A percentile compares a stretch with the other conserved stretches of the same genome.
These are phyloP conservation scores for Hippocampus zosterae DNA, from an alignment of 2,113 vertebrate genomes.

Conservation along the genomic window DNA sequence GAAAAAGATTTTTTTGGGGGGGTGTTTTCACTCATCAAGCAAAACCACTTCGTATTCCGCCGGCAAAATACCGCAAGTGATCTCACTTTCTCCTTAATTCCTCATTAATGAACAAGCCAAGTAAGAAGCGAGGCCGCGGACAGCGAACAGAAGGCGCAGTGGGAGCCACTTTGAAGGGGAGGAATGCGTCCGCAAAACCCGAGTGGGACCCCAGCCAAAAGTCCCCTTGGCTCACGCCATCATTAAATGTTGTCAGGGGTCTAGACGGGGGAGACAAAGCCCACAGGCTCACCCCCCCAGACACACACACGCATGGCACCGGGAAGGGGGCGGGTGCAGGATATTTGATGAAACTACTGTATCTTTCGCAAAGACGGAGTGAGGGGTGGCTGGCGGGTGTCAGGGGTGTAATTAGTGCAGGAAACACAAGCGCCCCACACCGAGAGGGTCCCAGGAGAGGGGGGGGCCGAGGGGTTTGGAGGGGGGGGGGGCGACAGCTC, in stretches of 20 bases:
- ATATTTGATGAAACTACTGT: slow-evolving; percentile 41
- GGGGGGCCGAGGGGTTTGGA: background rate
- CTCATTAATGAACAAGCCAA: background rate
- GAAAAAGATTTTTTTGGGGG: background rate
- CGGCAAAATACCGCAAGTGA: background rate
- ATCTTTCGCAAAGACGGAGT: slow-evolving; percentile 29
- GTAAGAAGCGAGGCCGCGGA: slow-evolving; percentile 43
- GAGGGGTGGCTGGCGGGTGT: slow-evolving; percentile 54
- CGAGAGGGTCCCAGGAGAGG: slow-evolving; percentile 54
- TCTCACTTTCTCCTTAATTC: background rate
- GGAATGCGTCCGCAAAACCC: background rate
- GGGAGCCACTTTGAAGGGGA: slow-evolving; percentile 31
- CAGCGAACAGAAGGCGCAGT: slow-evolving; percentile 48
- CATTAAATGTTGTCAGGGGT: slow-evolving; percentile 66
- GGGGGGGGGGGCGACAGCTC: slow-evolving; percentile 44
- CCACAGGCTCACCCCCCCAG: slow-evolving; percentile 35
- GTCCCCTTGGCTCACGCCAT: slow-evolving; percentile 57
- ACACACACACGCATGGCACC: slow-evolving; percentile 34
- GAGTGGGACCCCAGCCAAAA: slow-evolving; percentile 28
- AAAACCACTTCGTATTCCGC: background rate
- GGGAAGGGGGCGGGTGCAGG: slow-evolving; percentile 49
- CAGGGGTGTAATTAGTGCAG: slow-evolving; percentile 64
- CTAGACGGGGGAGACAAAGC: slow-evolving; percentile 63
- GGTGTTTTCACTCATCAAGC: too few species aligned
- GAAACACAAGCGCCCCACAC: slow-evolving; percentile 58